Evolutionary conservation across 2,113 vertebrate genomes (phyloP), one percentile per base, ranked within the genome.

Genomic region (Aspiorhynchus laticeps): DNA sequence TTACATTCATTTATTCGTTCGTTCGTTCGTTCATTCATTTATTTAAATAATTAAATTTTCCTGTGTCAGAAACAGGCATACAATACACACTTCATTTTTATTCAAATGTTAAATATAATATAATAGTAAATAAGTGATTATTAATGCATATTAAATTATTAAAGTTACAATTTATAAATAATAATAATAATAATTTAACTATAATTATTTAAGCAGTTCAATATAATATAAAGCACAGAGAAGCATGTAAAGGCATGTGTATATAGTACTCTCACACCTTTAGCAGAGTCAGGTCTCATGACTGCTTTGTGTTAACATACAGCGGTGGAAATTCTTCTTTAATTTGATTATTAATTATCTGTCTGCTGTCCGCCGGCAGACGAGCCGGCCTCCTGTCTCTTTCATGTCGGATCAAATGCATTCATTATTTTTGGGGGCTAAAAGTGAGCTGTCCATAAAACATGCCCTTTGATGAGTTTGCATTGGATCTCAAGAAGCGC

Each of bases 351-450:
- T 78, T 78, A 78, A 33, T 78, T n/a, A 53, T 74, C 41, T 28
- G 31, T 73, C 28, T 74, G 43, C 9, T 31, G 31, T 74, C 14
- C 3, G 69, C 43, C 43, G 1, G 83, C 46, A 36, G 12, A 71
- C n/a, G 46, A 78, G 76, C 46, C 0, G n/a, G 38, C n/a, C 41
- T 26, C 1, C 43, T 76, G 74, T 76, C 46, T 78, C 46, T 78
- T 78, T 78, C 48, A 78, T 56, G 48, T 78, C 15, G 26, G 28
- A 78, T 78, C 76, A 56, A 78, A 78, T 78, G 48, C 76, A 78
- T 78, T 78, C 48, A 78, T 78, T 78, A 56, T 78, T 33, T 51
- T 31, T 3, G 48, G 26, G 17, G n/a, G 41, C n/a, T 76, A 26
- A 76, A 41, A 61, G 24, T 63, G 12, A 41, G 51, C 61, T 80